A percentile compares a stretch with the other conserved stretches of the same genome.
Conservation (phyloP, 2,113 vertebrate genomes). For the Pelodiscus sinensis region DNA sequence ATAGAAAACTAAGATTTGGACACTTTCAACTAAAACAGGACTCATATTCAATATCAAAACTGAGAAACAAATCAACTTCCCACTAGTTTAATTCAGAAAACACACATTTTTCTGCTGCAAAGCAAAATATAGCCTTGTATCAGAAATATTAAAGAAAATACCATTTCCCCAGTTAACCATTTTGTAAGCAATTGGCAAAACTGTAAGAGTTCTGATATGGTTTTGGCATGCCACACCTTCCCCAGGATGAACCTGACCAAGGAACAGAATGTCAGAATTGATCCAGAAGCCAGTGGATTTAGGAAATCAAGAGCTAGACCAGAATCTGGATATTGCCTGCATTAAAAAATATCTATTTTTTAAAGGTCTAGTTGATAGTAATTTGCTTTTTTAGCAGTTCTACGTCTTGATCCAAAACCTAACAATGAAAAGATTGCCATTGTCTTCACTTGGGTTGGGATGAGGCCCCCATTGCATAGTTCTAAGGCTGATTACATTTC, state of each 20-base stretch:
- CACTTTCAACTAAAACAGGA: conserved; percentile 60
- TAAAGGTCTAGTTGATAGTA: conserved; percentile 52
- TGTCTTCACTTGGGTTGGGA: conserved; percentile 38
- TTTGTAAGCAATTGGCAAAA: not conserved
- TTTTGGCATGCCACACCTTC: not conserved
- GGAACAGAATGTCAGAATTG: conserved; percentile 29
- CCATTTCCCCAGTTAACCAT: conserved; percentile 21
- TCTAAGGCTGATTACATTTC: not conserved
- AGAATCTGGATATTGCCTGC: conserved; percentile 16
- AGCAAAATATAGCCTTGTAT: not conserved
- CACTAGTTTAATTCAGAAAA: conserved; percentile 50
- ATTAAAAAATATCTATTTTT: conserved; percentile 26
- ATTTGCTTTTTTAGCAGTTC: conserved; percentile 51
- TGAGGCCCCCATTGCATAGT: conserved; percentile 6
- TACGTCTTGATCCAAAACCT: not conserved
- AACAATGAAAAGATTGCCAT: not conserved
- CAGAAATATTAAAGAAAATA: conserved; percentile 43
- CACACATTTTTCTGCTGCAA: conserved; percentile 30
- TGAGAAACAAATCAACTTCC: conserved; percentile 54
- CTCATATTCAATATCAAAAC: conserved; percentile 54
- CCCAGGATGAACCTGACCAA: conserved; percentile 17
- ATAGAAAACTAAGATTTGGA: conserved; percentile 55
- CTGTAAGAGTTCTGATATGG: not conserved
- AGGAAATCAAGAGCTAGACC: conserved; percentile 45
- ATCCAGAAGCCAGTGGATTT: conserved; percentile 36